Evolutionary conservation across 2,888 invertebrate genomes (phyloP), one percentile per base, ranked within the genome.

Genomic region (Aphidoletes aphidimyza): DNA sequence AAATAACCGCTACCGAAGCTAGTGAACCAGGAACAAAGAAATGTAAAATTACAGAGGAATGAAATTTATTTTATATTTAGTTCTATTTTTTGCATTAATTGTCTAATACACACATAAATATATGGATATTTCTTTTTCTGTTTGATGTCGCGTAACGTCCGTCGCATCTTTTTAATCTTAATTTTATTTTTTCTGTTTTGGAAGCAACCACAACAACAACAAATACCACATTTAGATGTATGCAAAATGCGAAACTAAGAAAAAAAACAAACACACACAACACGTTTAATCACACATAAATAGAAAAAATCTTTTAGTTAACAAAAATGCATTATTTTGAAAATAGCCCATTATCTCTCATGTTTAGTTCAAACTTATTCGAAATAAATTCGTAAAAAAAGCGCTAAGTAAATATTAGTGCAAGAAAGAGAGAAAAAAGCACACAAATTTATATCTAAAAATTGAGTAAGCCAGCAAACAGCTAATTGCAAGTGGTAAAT

Each of bases 1-100:
- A 86, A 85, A 81, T 39, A 81, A 39, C 39, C 36, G 39, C 81
- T 37, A 86, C 86, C 83, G 87, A 87, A 85, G 87, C 86, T 85
- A 88, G 87, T 86, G 89, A 89, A 86, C 90, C 89, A 59, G 90
- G 89, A 86, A 86, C 88, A 26, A 90, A 90, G 87, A 90, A 90
- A 86, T 87, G 89, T 59, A 84, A 84, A 84, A 84, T 59, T 59
- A 59, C 81, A 37, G 69, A 69, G 30, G 81, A 81, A 81, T 81
- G 81, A 81, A 81, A 39, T 81, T 81, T 81, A 81, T 81, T 36
- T 81, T 81, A 69, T 69, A 69, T 69, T 69, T 69, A 69, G 69
- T 69, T 69, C 69, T 69, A 69, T 69, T 69, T n/a, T 69, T 69
- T 69, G 69, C 69, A 69, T 69, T 69, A 69, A 26, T n/a, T 30